phyloP scores from a whole-genome alignment of 2,888 invertebrate genomes.

The Pelosia muscerda region DNA sequence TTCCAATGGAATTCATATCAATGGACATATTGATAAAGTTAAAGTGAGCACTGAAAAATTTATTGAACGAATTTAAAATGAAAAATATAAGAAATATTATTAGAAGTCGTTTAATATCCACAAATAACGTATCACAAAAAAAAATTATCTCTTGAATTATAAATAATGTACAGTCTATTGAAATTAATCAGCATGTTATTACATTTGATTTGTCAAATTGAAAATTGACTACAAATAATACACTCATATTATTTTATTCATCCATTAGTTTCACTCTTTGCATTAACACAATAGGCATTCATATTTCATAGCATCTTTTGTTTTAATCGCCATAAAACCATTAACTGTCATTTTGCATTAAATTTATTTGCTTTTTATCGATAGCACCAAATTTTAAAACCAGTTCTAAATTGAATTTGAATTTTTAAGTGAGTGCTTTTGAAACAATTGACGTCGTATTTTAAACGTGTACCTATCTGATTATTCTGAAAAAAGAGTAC shows the following conservation, averaged over 20 bases:
- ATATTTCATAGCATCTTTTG: neutral
- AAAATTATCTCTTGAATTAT: no score
- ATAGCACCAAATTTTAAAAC: neutral
- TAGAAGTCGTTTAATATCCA: no score
- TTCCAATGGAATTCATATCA: no score
- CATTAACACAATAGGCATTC: neutral
- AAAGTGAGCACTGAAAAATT: no score
- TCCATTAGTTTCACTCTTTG: neutral
- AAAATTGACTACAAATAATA: neutral
- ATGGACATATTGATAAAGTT: no score
- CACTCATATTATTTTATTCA: neutral
- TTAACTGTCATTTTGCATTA: neutral
- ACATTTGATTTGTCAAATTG: no score
- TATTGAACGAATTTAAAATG: no score
- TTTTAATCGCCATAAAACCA: neutral
- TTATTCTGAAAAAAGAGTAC: conserved; percentile 7
- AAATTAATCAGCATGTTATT: neutral
- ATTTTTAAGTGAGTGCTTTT: conserved; percentile 15
- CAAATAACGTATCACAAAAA: no score
- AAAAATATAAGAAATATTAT: no score
- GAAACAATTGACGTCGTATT: conserved; percentile 25
- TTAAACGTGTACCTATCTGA: neutral
- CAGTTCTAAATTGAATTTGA: conserved; percentile 1
- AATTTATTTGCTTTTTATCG: neutral
- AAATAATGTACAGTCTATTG: no score